A percentile compares a stretch with the other conserved stretches of the same genome.
These are phyloP conservation scores for Pseudomyrmex gracilis DNA, from an alignment of 1,140 invertebrate species.

Conservation along the genomic window DNA sequence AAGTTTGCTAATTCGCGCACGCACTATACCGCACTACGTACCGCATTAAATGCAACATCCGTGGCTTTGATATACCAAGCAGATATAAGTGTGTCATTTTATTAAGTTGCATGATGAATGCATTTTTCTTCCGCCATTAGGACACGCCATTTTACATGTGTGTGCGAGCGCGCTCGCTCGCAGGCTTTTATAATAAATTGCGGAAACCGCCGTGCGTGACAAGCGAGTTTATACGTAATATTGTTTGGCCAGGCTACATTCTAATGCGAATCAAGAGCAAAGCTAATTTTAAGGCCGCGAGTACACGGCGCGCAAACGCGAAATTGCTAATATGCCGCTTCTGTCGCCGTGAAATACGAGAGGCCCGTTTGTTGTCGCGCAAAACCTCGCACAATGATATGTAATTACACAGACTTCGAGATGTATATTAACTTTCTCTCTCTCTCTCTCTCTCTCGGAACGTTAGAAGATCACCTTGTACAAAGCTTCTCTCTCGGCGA, in stretches of 20 bases:
- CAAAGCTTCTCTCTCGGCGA: background rate
- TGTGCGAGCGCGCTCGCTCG: background rate
- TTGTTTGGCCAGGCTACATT: slow-evolving; percentile 56
- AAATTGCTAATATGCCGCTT: slow-evolving; percentile 54
- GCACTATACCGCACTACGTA: background rate
- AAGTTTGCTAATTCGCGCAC: background rate
- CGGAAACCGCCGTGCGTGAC: slow-evolving; percentile 58
- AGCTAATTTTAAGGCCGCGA: slow-evolving; percentile 60
- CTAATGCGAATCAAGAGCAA: slow-evolving; percentile 58
- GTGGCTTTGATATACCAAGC: background rate
- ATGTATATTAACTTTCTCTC: no score
- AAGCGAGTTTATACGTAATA: slow-evolving; percentile 56
- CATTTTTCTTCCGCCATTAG: slow-evolving; percentile 33
- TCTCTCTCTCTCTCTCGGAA: no score
- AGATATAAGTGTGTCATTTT: slow-evolving; percentile 33
- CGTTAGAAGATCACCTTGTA: background rate
- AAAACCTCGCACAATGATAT: background rate
- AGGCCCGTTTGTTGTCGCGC: slow-evolving; percentile 23
- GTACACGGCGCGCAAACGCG: slow-evolving; percentile 46
- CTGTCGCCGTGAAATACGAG: slow-evolving; percentile 53
- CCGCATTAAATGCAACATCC: slow-evolving; percentile 18
- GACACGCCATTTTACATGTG: background rate
- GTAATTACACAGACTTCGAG: background rate
- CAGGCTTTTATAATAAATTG: slow-evolving; percentile 57
- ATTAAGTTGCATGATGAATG: slow-evolving; percentile 50